Evolutionary conservation across 2,888 invertebrate genomes (phyloP).

Genomic region (Morpho deidamia): DNA sequence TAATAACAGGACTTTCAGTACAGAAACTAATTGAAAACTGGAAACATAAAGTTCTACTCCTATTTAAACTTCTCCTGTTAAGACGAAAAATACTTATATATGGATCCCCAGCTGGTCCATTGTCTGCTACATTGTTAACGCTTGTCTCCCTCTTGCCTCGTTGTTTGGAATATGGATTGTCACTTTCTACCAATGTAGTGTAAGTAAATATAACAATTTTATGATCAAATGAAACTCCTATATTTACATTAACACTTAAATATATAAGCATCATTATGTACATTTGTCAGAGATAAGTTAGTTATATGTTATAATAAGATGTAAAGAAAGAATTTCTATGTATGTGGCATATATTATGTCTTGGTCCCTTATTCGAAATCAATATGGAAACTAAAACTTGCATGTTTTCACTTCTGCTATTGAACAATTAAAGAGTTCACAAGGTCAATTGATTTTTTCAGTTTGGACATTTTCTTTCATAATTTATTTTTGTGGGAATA

Average conservation of each 20-base stretch:
- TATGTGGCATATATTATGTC: too few species aligned
- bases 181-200: conserved; percentile 89
- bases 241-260: too few species aligned
- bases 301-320: too few species aligned
- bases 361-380: too few species aligned
- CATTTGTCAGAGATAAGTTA: too few species aligned
- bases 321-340: too few species aligned
- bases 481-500: too few species aligned
- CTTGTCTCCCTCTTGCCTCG: conserved; percentile 94
- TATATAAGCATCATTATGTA: neutral
- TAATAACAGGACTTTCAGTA: conserved; percentile 84
- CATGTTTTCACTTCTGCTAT: too few species aligned
- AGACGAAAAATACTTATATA: conserved; percentile 94
- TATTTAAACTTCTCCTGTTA: conserved; percentile 94
- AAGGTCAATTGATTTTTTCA: too few species aligned
- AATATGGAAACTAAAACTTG: too few species aligned
- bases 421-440: too few species aligned
- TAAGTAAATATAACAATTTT: conserved; percentile 49
- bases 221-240: neutral
- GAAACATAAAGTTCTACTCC: conserved; percentile 93
- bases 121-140: conserved; percentile 92
- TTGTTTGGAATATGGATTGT: conserved; percentile 90
- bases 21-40: conserved; percentile 90
- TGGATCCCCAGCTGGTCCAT: conserved; percentile 93
- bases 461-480: too few species aligned